Conservation (phyloP, 1,140 invertebrate species). For the Caerostris extrusa region DNA sequence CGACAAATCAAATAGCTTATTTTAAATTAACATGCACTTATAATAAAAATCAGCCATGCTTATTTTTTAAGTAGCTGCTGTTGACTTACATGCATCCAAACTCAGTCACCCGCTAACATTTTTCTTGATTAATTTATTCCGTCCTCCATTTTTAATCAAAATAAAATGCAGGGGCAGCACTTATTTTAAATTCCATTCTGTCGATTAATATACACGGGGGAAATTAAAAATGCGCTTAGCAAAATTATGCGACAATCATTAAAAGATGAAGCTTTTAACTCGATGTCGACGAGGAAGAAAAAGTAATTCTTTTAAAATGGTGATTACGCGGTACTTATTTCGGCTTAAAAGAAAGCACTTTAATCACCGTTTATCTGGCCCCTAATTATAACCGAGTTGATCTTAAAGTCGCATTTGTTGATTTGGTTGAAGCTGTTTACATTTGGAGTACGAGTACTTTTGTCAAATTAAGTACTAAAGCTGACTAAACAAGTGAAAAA, state of each 20-base stretch:
- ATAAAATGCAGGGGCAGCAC: background rate
- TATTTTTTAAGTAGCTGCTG: too few relatives aligned
- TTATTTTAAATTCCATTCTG: conserved; percentile 12
- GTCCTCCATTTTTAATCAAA: background rate
- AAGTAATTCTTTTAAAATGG: conserved; percentile 29
- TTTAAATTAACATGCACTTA: too few relatives aligned
- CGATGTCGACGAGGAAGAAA: background rate
- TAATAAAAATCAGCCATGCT: too few relatives aligned
- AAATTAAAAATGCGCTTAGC: conserved; percentile 13
- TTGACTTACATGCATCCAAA: too few relatives aligned
- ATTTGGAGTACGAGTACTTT: background rate
- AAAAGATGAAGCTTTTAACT: conserved; percentile 36
- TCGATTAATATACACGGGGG: background rate
- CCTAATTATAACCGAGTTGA: conserved; percentile 36
- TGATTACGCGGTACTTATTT: conserved; percentile 31
- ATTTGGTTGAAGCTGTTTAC: background rate
- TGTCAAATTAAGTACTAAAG: background rate
- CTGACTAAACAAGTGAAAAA: background rate
- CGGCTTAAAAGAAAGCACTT: conserved; percentile 35
- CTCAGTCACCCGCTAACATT: too few relatives aligned
- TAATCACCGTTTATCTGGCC: conserved; percentile 32
- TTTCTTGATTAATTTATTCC: too few relatives aligned
- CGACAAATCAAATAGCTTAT: too few relatives aligned
- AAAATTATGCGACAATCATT: conserved; percentile 42
- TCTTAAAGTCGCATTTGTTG: background rate